Evolutionary conservation across 2,888 invertebrate genomes (phyloP).

Genomic region (Alsophila aescularia): DNA sequence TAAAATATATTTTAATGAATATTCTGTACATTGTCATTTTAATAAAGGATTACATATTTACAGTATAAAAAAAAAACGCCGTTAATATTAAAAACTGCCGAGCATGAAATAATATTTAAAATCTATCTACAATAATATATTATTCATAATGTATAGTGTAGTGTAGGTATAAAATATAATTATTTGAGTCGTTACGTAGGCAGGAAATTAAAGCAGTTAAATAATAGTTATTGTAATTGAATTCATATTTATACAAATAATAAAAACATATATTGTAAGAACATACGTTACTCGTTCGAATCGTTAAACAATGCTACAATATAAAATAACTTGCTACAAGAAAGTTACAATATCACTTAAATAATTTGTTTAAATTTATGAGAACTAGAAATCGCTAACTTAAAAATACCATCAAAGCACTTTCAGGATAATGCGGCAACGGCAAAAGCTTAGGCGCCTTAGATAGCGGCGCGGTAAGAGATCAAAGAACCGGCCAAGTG

Average conservation of each 20-base stretch:
- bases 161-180: no score
- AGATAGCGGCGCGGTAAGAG: no score
- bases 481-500: no score
- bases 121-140: constrained; percentile 34
- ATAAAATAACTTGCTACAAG: constrained; percentile 4
- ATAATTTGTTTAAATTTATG: neutral
- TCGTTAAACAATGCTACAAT: constrained; percentile 2
- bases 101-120: constrained; percentile 20
- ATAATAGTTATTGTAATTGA: constrained; percentile 18
- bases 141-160: constrained; percentile 8
- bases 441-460: no score
- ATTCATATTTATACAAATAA: constrained; percentile 30
- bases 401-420: no score
- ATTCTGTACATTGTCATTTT: constrained; percentile 54
- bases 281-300: constrained; percentile 5
- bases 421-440: no score
- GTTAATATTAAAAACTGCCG: constrained; percentile 23
- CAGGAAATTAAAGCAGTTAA: neutral
- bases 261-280: neutral
- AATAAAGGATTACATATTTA: constrained; percentile 48
- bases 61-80: constrained; percentile 42
- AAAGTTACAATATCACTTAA: constrained; percentile 17
- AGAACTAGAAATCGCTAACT: neutral
- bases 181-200: no score
- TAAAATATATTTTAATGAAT: constrained; percentile 41